phyloP scores from a whole-genome alignment of 2,113 vertebrate species.

The Choloepus hoffmanni region DNA sequence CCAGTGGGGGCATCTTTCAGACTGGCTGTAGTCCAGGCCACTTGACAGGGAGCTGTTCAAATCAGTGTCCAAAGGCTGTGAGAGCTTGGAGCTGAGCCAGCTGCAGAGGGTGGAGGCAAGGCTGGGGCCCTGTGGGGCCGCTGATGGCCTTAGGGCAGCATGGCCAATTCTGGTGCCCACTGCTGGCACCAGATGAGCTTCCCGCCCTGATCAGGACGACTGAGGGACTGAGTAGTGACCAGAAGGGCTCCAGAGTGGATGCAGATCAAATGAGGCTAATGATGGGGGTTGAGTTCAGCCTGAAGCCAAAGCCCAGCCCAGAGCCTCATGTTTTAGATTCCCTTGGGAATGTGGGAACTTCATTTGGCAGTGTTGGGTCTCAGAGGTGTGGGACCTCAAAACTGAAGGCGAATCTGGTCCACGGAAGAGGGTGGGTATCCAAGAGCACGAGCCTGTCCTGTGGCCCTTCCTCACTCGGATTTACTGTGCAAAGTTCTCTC shows the following conservation, averaged over 20 bases:
- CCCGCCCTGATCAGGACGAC: not conserved
- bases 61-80: slow-evolving; percentile 67
- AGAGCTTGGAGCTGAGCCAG: slow-evolving; percentile 72
- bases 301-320: not conserved
- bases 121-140: slow-evolving; percentile 18
- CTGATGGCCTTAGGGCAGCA: not conserved
- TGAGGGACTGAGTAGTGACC: not conserved
- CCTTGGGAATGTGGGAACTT: not conserved
- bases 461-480: not conserved
- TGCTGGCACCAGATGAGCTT: not conserved
- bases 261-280: not conserved
- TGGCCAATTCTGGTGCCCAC: not conserved
- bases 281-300: not conserved
- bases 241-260: not conserved
- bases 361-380: not conserved
- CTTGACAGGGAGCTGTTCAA: not conserved
- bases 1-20: not conserved
- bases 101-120: slow-evolving; percentile 48
- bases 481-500: not conserved
- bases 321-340: not conserved
- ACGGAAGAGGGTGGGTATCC: not conserved
- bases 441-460: not conserved
- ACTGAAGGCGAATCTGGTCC: not conserved
- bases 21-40: slow-evolving; percentile 66
- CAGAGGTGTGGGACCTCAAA: not conserved